A percentile compares a stretch with the other conserved stretches of the same genome.
Evolutionary conservation across 2,888 invertebrate genomes (phyloP).

Genomic region (Caenorhabditis auriculariae): DNA sequence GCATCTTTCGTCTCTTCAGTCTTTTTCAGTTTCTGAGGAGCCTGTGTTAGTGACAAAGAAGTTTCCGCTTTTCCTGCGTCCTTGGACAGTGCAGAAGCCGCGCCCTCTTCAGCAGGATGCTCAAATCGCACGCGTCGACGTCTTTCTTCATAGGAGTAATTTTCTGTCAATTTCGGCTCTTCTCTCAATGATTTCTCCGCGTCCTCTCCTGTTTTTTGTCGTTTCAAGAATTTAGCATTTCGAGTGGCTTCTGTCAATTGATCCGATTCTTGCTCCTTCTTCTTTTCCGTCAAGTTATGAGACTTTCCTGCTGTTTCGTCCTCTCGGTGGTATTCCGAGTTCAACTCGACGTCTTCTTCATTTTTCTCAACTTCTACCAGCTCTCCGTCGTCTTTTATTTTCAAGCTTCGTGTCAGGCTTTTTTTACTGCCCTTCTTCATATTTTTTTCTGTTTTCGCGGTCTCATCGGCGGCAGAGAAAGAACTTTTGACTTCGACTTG

Average conservation of each 20-base stretch:
- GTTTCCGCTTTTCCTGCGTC: not conserved
- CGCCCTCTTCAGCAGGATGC: not conserved
- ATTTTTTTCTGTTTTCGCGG: slow-evolving; percentile 25
- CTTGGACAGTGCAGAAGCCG: not conserved
- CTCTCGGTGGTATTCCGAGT: slow-evolving; percentile 8
- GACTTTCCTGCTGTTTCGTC: slow-evolving; percentile 11
- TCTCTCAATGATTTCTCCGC: not conserved
- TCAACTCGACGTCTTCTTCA: slow-evolving; percentile 10
- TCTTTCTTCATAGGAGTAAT: not conserved
- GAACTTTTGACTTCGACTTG: not conserved
- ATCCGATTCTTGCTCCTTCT: slow-evolving; percentile 9
- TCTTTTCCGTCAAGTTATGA: slow-evolving; percentile 2
- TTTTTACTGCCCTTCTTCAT: slow-evolving; percentile 16
- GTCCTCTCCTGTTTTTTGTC: not conserved
- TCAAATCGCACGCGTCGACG: not conserved
- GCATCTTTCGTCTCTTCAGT: slow-evolving; percentile 3
- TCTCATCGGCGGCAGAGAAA: slow-evolving; percentile 8
- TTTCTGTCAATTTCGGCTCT: not conserved
- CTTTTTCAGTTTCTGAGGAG: slow-evolving; percentile 15
- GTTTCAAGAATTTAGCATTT: not conserved
- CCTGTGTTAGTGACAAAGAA: no score
- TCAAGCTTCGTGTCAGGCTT: slow-evolving; percentile 19
- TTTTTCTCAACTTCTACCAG: not conserved
- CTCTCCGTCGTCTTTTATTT: no score
- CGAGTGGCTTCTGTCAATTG: not conserved